Evolutionary conservation across 2,797 vertebrate species (phyloP), one percentile per base, ranked within the genome.

Genomic region (Pipistrellus nathusii): DNA sequence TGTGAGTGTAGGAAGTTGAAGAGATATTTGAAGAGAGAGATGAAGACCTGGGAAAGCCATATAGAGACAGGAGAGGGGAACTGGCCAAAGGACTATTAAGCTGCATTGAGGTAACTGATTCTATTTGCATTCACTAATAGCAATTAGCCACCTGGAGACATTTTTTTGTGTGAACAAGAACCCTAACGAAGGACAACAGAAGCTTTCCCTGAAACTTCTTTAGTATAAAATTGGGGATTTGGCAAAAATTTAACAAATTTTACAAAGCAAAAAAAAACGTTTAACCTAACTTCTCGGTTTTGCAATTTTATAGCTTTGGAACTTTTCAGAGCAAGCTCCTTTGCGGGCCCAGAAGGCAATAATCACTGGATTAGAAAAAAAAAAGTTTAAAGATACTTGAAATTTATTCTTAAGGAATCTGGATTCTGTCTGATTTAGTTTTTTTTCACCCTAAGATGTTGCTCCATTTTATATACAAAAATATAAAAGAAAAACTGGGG

Each of bases 241-340:
- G 59, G 68, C n/a, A 93, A 86, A 86, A 80, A 80, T 77, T 41
- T 62, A 88, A n/a, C 62, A 71, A n/a, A 78, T 91, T 75, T 85
- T 73, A 75, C 55, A 93, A 30, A 59, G 73, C 57, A 90, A 55
- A 71, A 64, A 44, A 44, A 91, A 75, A 18, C 38, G 0, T 89
- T 91, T 84, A 82, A 75, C 35, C 44, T 59, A 48, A 30, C 44
- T 64, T 94, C 78, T 85, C 18, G 44, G 4, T 94, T 94, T 87
- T 68, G 64, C n/a, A 78, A 32, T 83, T 93, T 72, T 94, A 71
- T 11, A 80, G 30, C 71, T 85, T 75, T 76, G 41, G 53, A 64
- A n/a, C 18, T 85, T 44, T 91, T 89, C 44, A 59, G 27, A 64
- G 35, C 53, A 57, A 88, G 35, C 15, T 64, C 7, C 30, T 69